Evolutionary conservation across 2,113 vertebrate genomes (phyloP), one percentile per base, ranked within the genome.

Genomic region (Daubentonia madagascariensis): DNA sequence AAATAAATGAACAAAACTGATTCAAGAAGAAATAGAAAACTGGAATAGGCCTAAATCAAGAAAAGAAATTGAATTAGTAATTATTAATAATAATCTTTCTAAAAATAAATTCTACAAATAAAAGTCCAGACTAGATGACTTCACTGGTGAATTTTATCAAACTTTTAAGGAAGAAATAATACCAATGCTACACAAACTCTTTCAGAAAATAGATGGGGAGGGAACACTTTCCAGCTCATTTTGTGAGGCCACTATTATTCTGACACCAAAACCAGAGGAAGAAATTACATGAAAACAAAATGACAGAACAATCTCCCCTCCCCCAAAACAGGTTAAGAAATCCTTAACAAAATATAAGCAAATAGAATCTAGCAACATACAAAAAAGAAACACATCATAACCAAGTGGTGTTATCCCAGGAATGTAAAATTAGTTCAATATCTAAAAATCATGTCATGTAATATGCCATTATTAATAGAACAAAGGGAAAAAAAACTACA

Each of bases 1-100:
- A 81, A 6, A 93, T 16, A 95, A 85, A 84, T 96, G 13, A 45
- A 76, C 67, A 70, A 91, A 91, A 91, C 25, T 76, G 57, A 59
- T 30, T 72, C 18, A 57, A 61, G 40, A 96, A 95, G 30, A 67
- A n/a, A 89, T 12, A 32, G 75, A 84, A 96, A 52, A 78, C 48
- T 50, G 30, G 73, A 96, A 79, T 35, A 67, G 40, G 52, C 10
- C 10, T 73, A 91, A 91, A 65, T 73, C 18, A 83, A 72, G 35
- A 43, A 96, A 94, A 83, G 17, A 88, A 85, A 78, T 57, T 50
- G 37, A 68, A 68, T 91, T 93, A 91, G 37, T 50, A 95, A 92
- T 6, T 68, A 14, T 85, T 85, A 78, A 32, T 68, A 14, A 91
- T 89, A 78, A 32, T 89, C 2, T 87, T 61, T 35, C 32, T 83